These are phyloP conservation scores for Poeciliopsis gracilis DNA, from an alignment of 2,797 vertebrate genomes.

Conservation along the genomic window DNA sequence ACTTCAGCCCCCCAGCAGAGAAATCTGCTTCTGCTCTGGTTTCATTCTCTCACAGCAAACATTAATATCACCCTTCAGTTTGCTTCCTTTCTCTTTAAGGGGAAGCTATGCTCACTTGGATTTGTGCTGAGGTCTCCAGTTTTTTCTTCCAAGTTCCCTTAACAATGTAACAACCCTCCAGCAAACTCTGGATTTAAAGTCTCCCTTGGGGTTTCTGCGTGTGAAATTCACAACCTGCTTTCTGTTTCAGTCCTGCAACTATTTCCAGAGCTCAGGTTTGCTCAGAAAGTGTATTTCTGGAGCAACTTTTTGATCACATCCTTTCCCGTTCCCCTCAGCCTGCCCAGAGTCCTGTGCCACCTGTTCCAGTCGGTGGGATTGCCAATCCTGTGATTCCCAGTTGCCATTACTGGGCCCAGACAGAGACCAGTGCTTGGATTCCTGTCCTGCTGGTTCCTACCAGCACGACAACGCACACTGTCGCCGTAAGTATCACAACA, in stretches of 20 bases:
- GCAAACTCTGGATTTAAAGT: not conserved
- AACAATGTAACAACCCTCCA: not conserved
- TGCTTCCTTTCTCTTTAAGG: not conserved
- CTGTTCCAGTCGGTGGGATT: conserved; percentile 84
- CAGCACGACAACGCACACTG: conserved; percentile 80
- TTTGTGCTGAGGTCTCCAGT: conserved; percentile 4
- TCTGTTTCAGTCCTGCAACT: not conserved
- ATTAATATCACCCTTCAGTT: conserved; percentile 2
- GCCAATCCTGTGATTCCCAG: conserved; percentile 80
- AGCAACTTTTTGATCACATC: not conserved
- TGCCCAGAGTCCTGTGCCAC: conserved; percentile 85
- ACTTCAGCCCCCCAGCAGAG: not conserved
- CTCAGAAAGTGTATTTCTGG: conserved; percentile 12
- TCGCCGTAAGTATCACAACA: conserved; percentile 78
- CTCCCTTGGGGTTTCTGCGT: not conserved
- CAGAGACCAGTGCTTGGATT: conserved; percentile 80
- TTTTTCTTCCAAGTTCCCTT: not conserved
- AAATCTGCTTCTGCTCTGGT: not conserved
- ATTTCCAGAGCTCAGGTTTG: not conserved
- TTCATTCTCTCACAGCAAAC: not conserved
- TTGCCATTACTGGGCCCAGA: conserved; percentile 77
- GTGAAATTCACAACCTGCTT: not conserved
- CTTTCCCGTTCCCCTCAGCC: conserved; percentile 68
- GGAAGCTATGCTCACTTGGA: not conserved
- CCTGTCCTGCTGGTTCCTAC: conserved; percentile 84